Evolutionary conservation across 2,797 vertebrate species (phyloP), one percentile per base, ranked within the genome.

Genomic region (Iguana delicatissima): DNA sequence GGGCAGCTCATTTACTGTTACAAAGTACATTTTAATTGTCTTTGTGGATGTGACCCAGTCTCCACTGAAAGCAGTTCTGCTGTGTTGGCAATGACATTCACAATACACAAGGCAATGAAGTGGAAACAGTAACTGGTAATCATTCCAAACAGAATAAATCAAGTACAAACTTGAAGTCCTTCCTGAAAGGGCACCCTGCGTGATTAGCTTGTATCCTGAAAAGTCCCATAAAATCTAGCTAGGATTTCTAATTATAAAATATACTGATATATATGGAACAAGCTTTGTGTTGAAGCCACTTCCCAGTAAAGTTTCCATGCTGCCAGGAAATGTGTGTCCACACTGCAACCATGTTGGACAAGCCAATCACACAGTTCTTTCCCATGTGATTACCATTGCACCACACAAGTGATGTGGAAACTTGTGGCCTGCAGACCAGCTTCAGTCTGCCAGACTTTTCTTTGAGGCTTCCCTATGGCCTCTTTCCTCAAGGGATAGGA

Each of bases 261-360:
- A 22, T 5, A 32, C 67, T 90, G 89, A 32, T 87, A 38, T 83
- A 52, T 87, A 42, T 82, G 69, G 10, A 52, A 59, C 42, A 72
- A 38, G 10, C 46, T 62, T 80, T 13, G 16, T 80, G 1, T 22
- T 29, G 24, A 64, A 50, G 38, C 76, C 55, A 18, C 32, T 57
- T 59, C 35, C 64, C 18, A 55, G 6, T 38, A 38, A 59, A 10
- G n/a, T 14, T 67, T 16, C 3, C 69, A 85, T 80, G 55, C 38
- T n/a, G 7, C 22, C 50, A 20, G 35, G 52, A 69, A 73, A 26
- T n/a, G 4, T 85, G 76, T 52, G 26, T 22, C 67, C 69, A 5
- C 69, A 69, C 42, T 85, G 73, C 32, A 79, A 22, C 52, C 26
- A 4, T 20, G 18, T n/a, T 22, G 20, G 64, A 59, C 26, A 6